Conservation (phyloP, 2,888 invertebrate genomes). For the Dendrolimus pini region DNA sequence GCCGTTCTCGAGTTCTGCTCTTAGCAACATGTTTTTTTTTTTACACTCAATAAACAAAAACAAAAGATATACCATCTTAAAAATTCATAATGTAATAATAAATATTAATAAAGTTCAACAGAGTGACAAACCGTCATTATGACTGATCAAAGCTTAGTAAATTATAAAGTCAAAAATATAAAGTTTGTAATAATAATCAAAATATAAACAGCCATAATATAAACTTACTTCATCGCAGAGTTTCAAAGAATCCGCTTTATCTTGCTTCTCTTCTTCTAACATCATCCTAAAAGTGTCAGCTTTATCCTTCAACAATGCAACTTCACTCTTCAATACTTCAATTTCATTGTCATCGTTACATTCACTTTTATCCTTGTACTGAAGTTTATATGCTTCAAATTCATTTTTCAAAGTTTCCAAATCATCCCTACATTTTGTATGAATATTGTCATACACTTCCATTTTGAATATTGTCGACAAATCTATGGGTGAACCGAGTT, state of each 20-base stretch:
- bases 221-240: constrained; percentile 68
- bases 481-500: constrained; percentile 77
- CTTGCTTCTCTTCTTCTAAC: constrained; percentile 79
- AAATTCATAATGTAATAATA: too few species aligned
- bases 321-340: constrained; percentile 75
- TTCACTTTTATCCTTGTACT: constrained; percentile 36
- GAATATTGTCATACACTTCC: constrained; percentile 56
- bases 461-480: constrained; percentile 71
- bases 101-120: too few species aligned
- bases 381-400: constrained; percentile 80
- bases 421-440: constrained; percentile 80
- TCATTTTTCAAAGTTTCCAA: constrained; percentile 79
- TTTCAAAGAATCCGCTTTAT: constrained; percentile 77
- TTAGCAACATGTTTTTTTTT: too few species aligned
- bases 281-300: constrained; percentile 78
- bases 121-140: too few species aligned
- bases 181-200: constrained; percentile 15
- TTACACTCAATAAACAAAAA: too few species aligned
- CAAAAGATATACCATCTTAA: too few species aligned
- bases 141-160: too few species aligned
- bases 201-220: constrained; percentile 34
- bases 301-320: constrained; percentile 81
- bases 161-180: too few species aligned
- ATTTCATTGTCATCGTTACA: constrained; percentile 42
- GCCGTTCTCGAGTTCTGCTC: too few species aligned